Base-by-base conservation (phyloP, 1,140 invertebrate species). In the Panulirus ornatus region DNA sequence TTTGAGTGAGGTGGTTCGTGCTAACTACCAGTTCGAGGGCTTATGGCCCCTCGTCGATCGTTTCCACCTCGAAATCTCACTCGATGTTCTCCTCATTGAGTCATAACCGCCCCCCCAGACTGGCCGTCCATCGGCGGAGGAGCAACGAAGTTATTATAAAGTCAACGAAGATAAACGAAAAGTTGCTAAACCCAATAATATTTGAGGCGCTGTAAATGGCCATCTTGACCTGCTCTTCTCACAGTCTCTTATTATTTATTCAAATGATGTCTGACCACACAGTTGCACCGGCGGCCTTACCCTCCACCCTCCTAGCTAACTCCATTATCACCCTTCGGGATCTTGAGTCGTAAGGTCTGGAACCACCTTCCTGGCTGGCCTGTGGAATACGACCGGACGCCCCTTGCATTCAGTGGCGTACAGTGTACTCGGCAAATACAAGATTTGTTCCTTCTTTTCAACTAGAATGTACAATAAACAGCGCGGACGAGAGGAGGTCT, bases 191-290 rank as follows among this genome's bases (percentile, higher is more conserved):
- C 51, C 58, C 51, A 58, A 82, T 82, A 82, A 82, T 82, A 82
- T 82, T 63, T 11, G 79, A 58, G 79, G 79, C 51, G 47, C 47
- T 82, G 79, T 58, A 82, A 82, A 82, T 82, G 79, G 79, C 79
- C 51, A 82, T 38, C 47, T 34, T 36, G 79, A 19, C 79, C 51
- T 82, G 47, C 58, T 82, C 79, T 82, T 82, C 79, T 51, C 79
- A 51, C 79, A 22, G 79, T 58, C 79, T 58, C 79, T 82, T 82
- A 82, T 82, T 82, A 82, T 82, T 82, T 82, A 82, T 82, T 82
- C 79, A 82, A 82, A 82, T 82, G 79, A 82, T 36, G 79, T 51
- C 79, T 82, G 79, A 36, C 79, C 79, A 63, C 79, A 75, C 73
- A 36, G 42, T 36, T 8, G n/a, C 73, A 75, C 38, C 36, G 38